Evolutionary conservation across 1,140 invertebrate species (phyloP).

Genomic region (Euura lappo): DNA sequence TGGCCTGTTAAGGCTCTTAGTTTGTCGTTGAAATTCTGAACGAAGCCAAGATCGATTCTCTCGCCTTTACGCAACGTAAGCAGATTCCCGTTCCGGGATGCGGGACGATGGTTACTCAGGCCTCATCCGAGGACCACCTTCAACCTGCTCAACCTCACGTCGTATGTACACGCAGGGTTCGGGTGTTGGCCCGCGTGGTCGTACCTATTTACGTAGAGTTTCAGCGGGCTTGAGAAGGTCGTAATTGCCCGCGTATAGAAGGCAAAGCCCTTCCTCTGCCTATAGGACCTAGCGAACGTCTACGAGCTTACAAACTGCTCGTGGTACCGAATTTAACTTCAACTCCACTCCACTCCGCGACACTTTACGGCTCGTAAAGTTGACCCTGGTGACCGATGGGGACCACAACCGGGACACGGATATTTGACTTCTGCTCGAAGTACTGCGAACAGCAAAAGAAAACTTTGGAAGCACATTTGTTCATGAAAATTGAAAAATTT

Average conservation of each 20-base stretch:
- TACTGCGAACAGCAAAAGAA: too few relatives aligned
- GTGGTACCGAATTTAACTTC: slow-evolving; percentile 7
- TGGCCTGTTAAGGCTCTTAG: too few relatives aligned
- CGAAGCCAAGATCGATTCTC: not conserved
- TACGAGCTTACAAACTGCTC: slow-evolving; percentile 1
- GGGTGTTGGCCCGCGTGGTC: not conserved
- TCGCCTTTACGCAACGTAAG: not conserved
- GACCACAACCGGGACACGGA: not conserved
- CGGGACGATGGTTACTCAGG: not conserved
- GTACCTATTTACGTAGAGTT: not conserved
- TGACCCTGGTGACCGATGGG: not conserved
- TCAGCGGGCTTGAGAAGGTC: not conserved
- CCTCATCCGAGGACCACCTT: not conserved
- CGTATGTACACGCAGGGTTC: not conserved
- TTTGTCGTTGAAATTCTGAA: too few relatives aligned
- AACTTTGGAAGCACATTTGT: too few relatives aligned
- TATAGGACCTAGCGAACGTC: not conserved
- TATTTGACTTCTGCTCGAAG: not conserved
- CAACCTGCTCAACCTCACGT: not conserved
- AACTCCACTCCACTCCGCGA: not conserved
- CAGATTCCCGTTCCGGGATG: not conserved
- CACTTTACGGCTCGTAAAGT: slow-evolving; percentile 6
- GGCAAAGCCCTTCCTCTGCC: not conserved
- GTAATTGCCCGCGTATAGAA: not conserved
- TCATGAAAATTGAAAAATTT: too few relatives aligned